phyloP scores from a whole-genome alignment of 2,888 invertebrate genomes.

The Formica aserva region DNA sequence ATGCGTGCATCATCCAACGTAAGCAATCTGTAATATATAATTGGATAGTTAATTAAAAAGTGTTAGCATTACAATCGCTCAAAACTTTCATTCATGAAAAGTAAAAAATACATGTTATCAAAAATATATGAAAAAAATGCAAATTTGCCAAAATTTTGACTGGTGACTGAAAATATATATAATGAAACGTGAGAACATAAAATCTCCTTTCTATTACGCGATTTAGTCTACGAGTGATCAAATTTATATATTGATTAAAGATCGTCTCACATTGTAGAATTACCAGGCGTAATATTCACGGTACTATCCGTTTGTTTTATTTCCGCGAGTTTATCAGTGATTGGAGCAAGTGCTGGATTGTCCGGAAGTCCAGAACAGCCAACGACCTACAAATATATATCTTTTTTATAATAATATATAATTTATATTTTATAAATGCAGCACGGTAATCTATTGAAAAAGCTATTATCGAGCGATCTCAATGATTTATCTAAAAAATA shows the following conservation, averaged over 20 bases:
- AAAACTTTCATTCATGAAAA: background rate
- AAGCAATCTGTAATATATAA: constrained; percentile 66
- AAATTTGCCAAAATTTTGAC: background rate
- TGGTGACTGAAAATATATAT: background rate
- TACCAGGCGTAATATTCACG: constrained; percentile 72
- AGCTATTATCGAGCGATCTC: background rate
- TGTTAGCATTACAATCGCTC: background rate
- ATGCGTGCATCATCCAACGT: constrained; percentile 73
- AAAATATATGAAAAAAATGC: background rate
- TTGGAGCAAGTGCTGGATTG: constrained; percentile 72
- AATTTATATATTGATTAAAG: constrained; percentile 4
- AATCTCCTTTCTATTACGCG: background rate
- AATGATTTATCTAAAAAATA: background rate
- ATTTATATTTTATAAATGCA: background rate
- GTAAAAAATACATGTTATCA: background rate
- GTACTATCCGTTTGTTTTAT: constrained; percentile 67
- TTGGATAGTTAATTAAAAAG: background rate
- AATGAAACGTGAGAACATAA: background rate
- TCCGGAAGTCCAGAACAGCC: constrained; percentile 76
- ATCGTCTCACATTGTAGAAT: background rate
- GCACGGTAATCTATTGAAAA: background rate
- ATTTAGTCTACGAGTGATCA: constrained; percentile 2
- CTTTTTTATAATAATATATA: background rate
- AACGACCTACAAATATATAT: constrained; percentile 70
- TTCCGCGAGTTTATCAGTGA: constrained; percentile 72